Percentiles rank a stretch among this genome's conserved stretches.
Conservation (phyloP, 1,140 invertebrate genomes). For the Calephelis virginiensis region DNA sequence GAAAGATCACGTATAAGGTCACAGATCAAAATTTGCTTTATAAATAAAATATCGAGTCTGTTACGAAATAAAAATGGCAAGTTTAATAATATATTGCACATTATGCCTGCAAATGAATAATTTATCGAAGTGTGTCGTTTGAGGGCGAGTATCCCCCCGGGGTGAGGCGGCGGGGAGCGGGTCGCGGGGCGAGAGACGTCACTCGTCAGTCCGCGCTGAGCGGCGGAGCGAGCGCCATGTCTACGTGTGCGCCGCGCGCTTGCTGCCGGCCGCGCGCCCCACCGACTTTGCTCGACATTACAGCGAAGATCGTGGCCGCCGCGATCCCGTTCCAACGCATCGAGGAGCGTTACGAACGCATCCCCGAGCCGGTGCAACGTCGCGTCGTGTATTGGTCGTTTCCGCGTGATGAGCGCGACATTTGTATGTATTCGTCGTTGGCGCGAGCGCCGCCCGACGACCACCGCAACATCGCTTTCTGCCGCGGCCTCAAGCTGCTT, state of each 20-base stretch:
- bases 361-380: conserved; percentile 92
- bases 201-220: conserved; percentile 63
- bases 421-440: conserved; percentile 93
- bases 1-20: neutral
- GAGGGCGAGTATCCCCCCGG: conserved; percentile 61
- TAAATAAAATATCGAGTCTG: conserved; percentile 13
- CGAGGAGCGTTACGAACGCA: conserved; percentile 91
- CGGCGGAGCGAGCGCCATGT: conserved; percentile 72
- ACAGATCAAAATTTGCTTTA: conserved; percentile 1
- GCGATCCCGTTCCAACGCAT: conserved; percentile 92
- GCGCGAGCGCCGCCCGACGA: conserved; percentile 82
- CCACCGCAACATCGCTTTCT: conserved; percentile 89
- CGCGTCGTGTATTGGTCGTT: conserved; percentile 94
- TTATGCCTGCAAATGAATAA: conserved; percentile 76
- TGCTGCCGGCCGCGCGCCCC: conserved; percentile 77
- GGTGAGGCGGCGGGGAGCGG: conserved; percentile 31
- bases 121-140: conserved; percentile 72
- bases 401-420: conserved; percentile 90
- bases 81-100: conserved; percentile 77
- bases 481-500: conserved; percentile 89
- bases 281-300: conserved; percentile 87
- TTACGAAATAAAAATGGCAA: conserved; percentile 60
- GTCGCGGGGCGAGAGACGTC: conserved; percentile 28
- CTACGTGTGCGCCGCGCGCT: conserved; percentile 73
- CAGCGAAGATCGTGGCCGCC: conserved; percentile 90